Conservation (phyloP, 2,888 invertebrate genomes). For the Dicranocentrus wangi region DNA sequence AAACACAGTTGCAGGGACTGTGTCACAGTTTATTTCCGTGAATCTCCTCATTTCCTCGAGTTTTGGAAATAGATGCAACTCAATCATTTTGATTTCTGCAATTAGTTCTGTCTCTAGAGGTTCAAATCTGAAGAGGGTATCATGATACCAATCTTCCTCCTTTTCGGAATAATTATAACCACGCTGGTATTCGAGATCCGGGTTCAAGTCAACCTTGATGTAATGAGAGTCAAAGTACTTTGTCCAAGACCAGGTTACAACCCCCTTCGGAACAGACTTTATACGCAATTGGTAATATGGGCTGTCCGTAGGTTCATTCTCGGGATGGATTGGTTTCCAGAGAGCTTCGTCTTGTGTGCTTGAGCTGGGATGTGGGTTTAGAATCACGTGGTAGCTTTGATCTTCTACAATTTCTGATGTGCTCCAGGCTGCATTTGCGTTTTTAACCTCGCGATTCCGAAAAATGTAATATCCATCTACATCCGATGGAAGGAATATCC, state of each 20-base stretch:
- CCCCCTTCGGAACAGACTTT: not conserved
- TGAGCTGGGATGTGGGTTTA: not conserved
- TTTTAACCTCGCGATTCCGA: not conserved
- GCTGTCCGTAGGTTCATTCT: not conserved
- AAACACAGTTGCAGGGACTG: not conserved
- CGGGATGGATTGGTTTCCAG: not conserved
- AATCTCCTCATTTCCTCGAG: not conserved
- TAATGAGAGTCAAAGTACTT: not conserved
- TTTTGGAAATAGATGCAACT: not conserved
- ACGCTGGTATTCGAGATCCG: not conserved
- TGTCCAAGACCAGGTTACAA: not conserved
- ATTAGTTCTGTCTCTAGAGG: not conserved
- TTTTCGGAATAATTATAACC: not conserved
- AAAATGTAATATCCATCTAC: slow-evolving; percentile 6
- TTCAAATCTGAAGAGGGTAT: slow-evolving; percentile 8
- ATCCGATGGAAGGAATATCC: not conserved
- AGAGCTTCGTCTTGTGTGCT: not conserved
- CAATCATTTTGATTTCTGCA: slow-evolving; percentile 7
- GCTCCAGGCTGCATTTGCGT: not conserved
- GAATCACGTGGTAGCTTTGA: not conserved
- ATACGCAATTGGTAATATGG: not conserved
- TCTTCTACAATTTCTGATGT: not conserved
- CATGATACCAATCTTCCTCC: not conserved
- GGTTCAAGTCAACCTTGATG: not conserved
- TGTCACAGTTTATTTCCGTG: not conserved